phyloP scores from a whole-genome alignment of 2,888 invertebrate species.

The Eurois occulta region DNA sequence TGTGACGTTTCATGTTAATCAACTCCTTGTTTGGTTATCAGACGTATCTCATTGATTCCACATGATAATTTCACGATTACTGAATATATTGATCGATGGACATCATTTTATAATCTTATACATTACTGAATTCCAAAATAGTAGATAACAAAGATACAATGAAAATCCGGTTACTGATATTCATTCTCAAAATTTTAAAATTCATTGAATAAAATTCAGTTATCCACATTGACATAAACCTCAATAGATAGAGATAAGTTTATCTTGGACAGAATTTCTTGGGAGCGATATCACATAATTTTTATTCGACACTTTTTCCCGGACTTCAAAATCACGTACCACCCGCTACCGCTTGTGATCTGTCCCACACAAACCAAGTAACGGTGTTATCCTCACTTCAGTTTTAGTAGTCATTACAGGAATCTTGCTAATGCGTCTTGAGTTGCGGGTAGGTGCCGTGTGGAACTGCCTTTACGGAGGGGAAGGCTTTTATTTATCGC shows the following conservation, averaged over 20 bases:
- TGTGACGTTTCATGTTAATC: constrained; percentile 5
- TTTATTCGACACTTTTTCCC: background rate
- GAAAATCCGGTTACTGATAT: background rate
- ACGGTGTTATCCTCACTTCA: constrained; percentile 82
- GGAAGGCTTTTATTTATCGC: constrained; percentile 62
- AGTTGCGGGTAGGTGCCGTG: constrained; percentile 66
- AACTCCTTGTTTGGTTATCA: constrained; percentile 11
- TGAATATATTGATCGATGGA: constrained; percentile 16
- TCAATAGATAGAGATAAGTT: background rate
- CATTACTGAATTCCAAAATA: constrained; percentile 11
- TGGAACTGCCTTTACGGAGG: constrained; percentile 62
- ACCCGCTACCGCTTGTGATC: constrained; percentile 61
- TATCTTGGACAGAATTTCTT: background rate
- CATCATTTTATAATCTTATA: constrained; percentile 13
- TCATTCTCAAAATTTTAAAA: background rate
- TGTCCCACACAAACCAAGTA: constrained; percentile 73
- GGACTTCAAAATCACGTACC: background rate
- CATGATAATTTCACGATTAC: constrained; percentile 32
- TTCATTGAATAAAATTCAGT: background rate
- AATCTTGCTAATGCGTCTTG: constrained; percentile 82
- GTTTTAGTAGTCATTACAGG: constrained; percentile 84
- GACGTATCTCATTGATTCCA: constrained; percentile 26
- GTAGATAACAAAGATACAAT: constrained; percentile 4
- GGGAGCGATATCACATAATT: no score
- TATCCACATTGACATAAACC: background rate